phyloP scores from a whole-genome alignment of 2,888 invertebrate genomes.

The Erebia ligea region DNA sequence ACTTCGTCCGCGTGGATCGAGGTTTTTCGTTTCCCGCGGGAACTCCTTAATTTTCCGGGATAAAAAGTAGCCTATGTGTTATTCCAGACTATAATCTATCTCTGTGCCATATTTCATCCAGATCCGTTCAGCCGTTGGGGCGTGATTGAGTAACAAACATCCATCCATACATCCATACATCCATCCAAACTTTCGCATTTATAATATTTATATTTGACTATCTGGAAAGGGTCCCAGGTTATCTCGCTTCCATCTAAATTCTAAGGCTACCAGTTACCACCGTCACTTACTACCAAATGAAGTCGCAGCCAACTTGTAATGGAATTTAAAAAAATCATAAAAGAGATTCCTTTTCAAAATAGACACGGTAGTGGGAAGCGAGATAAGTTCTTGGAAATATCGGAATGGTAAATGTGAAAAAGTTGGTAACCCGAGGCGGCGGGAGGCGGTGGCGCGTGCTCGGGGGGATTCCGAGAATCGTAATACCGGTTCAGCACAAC shows the following conservation, averaged over 20 bases:
- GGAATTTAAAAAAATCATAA: slow-evolving; percentile 2
- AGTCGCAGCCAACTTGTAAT: background rate
- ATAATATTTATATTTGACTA: too few relatives aligned
- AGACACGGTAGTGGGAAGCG: slow-evolving; percentile 53
- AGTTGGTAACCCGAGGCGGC: slow-evolving; percentile 54
- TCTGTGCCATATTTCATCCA: too few relatives aligned
- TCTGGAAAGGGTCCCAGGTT: background rate
- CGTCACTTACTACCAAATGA: background rate
- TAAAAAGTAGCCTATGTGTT: too few relatives aligned
- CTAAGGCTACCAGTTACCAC: background rate
- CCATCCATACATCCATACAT: too few relatives aligned
- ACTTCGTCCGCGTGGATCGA: too few relatives aligned
- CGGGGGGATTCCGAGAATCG: slow-evolving; percentile 70
- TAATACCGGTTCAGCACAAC: slow-evolving; percentile 53
- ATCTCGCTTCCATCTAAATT: background rate
- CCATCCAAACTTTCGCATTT: too few relatives aligned
- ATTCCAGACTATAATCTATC: too few relatives aligned
- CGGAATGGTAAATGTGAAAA: slow-evolving; percentile 71
- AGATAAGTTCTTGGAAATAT: slow-evolving; percentile 67
- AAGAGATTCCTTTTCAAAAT: slow-evolving; percentile 38
- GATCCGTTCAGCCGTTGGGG: too few relatives aligned
- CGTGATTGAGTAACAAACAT: too few relatives aligned
- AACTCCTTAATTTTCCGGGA: too few relatives aligned
- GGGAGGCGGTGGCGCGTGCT: slow-evolving; percentile 62
- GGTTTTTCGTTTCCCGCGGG: too few relatives aligned